These are phyloP conservation scores for Epinotia ramella DNA, from an alignment of 2,888 invertebrate genomes.

Conservation along the genomic window DNA sequence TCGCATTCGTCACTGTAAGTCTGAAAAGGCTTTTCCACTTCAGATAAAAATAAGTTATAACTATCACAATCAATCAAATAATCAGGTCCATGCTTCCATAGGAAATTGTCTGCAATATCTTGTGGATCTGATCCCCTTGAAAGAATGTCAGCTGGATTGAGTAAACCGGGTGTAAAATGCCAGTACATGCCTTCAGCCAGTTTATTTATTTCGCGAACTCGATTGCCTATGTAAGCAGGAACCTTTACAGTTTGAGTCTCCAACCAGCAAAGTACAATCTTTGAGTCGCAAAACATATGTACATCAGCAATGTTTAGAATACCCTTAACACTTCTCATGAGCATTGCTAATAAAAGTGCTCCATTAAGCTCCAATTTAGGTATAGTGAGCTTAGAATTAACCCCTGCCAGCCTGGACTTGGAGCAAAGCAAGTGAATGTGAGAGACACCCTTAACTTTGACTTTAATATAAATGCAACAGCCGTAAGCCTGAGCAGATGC, in stretches of 20 bases:
- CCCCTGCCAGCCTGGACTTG: not conserved
- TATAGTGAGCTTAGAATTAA: not conserved
- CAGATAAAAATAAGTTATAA: not conserved
- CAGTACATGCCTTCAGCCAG: not conserved
- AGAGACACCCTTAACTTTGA: not conserved
- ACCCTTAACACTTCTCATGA: not conserved
- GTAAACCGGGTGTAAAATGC: not conserved
- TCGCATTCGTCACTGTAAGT: not conserved
- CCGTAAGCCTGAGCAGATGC: not conserved
- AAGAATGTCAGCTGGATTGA: not conserved
- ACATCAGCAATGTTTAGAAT: not conserved
- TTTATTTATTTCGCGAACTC: not conserved
- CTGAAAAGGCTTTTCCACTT: not conserved
- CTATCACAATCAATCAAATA: not conserved
- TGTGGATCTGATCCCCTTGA: not conserved
- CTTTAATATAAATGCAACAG: not conserved
- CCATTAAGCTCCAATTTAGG: conserved; percentile 1
- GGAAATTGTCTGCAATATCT: not conserved
- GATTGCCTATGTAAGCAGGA: conserved; percentile 4
- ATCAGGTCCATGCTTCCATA: not conserved
- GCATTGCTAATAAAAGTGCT: not conserved
- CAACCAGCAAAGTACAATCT: not conserved
- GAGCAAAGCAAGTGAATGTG: conserved; percentile 4
- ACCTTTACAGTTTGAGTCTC: not conserved
- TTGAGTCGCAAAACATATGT: not conserved